A percentile compares a stretch with the other conserved stretches of the same genome.
phyloP scores from a whole-genome alignment of 2,888 invertebrate species.

The Scaptomyza polygonia region DNA sequence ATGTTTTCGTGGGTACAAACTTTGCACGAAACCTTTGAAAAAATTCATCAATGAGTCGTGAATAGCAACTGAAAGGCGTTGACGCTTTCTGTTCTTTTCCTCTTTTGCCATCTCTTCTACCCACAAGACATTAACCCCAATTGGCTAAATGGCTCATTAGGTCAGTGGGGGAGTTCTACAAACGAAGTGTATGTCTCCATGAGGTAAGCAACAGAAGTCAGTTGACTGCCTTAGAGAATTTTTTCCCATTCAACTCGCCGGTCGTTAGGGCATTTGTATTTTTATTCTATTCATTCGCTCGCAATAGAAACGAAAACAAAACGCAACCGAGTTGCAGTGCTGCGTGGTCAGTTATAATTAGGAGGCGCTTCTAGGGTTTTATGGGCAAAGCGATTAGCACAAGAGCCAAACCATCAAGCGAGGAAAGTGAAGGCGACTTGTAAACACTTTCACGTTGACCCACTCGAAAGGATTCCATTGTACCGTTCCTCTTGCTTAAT shows the following conservation, averaged over 20 bases:
- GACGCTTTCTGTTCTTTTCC: background rate
- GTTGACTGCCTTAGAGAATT: constrained; percentile 49
- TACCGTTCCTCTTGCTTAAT: background rate
- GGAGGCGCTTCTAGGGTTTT: constrained; percentile 61
- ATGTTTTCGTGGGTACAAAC: constrained; percentile 42
- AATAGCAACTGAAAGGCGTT: constrained; percentile 42
- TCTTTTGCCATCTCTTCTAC: constrained; percentile 9
- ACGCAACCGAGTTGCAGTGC: constrained; percentile 67
- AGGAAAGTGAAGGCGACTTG: constrained; percentile 35
- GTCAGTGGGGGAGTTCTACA: constrained; percentile 69
- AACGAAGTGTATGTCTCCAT: constrained; percentile 28
- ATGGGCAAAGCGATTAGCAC: constrained; percentile 70
- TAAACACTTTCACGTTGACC: constrained; percentile 61
- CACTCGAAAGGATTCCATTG: constrained; percentile 20
- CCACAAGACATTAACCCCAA: constrained; percentile 77
- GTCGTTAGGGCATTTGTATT: constrained; percentile 35
- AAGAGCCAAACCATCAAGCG: constrained; percentile 20
- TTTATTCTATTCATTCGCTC: constrained; percentile 29
- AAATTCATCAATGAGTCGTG: constrained; percentile 68
- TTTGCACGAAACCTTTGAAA: constrained; percentile 68
- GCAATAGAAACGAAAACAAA: constrained; percentile 41
- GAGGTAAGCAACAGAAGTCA: constrained; percentile 39
- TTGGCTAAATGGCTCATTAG: constrained; percentile 82
- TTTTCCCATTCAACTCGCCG: constrained; percentile 54
- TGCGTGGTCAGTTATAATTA: constrained; percentile 82